phyloP scores from a whole-genome alignment of 1,140 invertebrate genomes.

The Drosophila albomicans region DNA sequence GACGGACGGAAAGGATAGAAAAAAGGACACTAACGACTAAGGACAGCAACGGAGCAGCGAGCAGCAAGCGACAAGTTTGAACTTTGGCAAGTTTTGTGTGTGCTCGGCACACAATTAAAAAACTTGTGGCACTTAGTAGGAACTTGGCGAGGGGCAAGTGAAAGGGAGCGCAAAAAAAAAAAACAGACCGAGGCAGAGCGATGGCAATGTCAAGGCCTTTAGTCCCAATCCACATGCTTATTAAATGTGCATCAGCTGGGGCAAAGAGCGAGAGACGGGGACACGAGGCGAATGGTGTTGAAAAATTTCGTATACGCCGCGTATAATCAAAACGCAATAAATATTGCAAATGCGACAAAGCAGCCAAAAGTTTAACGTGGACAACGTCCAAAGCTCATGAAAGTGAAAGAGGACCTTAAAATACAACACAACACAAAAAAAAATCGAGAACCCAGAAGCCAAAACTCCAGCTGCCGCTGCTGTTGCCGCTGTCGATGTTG shows the following conservation, averaged over 20 bases:
- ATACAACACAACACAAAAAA: background rate
- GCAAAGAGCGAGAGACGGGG: background rate
- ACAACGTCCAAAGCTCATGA: constrained; percentile 50
- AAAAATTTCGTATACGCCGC: constrained; percentile 12
- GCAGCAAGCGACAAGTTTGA: constrained; percentile 22
- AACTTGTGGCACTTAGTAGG: constrained; percentile 10
- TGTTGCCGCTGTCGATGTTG: background rate
- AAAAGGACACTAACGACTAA: constrained; percentile 19
- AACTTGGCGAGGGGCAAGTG: background rate
- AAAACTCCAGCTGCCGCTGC: background rate
- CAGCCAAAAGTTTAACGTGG: constrained; percentile 71
- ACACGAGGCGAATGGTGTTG: background rate
- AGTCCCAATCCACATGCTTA: constrained; percentile 22
- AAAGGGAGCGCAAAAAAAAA: too few species aligned
- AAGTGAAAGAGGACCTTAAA: constrained; percentile 35
- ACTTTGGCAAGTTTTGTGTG: constrained; percentile 34
- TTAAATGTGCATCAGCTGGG: constrained; percentile 40
- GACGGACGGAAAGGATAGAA: too few species aligned
- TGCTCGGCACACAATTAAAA: constrained; percentile 44
- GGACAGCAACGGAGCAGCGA: background rate
- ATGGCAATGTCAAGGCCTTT: constrained; percentile 35
- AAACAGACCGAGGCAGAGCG: background rate
- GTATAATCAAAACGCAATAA: constrained; percentile 79
- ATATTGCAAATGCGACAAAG: constrained; percentile 77
- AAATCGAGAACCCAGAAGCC: background rate